Evolutionary conservation across 2,113 vertebrate genomes (phyloP).

Genomic region (Neoarius graeffei): DNA sequence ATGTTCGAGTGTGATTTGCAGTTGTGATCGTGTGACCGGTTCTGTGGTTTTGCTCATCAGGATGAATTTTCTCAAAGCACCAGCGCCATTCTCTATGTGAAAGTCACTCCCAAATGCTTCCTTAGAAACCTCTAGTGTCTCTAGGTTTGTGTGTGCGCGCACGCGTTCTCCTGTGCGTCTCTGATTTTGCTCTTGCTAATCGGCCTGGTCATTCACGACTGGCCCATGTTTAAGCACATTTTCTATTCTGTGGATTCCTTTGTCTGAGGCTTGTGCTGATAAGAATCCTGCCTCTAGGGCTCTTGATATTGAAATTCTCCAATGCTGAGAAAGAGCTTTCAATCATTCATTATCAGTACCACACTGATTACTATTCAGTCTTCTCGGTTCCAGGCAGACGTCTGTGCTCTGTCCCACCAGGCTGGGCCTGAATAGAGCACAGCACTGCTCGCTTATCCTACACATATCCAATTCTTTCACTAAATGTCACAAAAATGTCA

Average conservation of each 20-base stretch:
- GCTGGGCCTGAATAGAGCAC: conserved; percentile 68
- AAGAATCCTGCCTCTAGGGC: conserved; percentile 78
- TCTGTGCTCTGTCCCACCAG: conserved; percentile 65
- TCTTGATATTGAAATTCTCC: conserved; percentile 79
- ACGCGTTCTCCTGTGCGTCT: conserved; percentile 51
- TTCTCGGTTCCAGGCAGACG: conserved; percentile 66
- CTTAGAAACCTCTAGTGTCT: conserved; percentile 41
- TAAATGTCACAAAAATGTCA: conserved; percentile 84
- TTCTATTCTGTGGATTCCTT: conserved; percentile 73
- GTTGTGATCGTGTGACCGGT: conserved; percentile 26
- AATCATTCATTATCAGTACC: conserved; percentile 78
- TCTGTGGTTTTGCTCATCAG: conserved; percentile 40
- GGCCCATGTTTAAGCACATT: conserved; percentile 75
- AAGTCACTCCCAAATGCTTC: conserved; percentile 25
- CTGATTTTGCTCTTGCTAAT: conserved; percentile 73
- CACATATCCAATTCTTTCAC: conserved; percentile 64
- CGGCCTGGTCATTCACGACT: conserved; percentile 66
- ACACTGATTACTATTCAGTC: conserved; percentile 78
- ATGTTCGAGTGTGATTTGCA: conserved; percentile 56
- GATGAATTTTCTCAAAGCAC: conserved; percentile 37
- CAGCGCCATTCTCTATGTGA: conserved; percentile 32
- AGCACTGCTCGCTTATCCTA: conserved; percentile 65
- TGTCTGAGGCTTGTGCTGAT: conserved; percentile 77
- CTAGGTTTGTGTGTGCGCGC: conserved; percentile 39
- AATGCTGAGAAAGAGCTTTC: conserved; percentile 74